Conservation (phyloP, 2,113 vertebrate species). For the Sitta europaea region DNA sequence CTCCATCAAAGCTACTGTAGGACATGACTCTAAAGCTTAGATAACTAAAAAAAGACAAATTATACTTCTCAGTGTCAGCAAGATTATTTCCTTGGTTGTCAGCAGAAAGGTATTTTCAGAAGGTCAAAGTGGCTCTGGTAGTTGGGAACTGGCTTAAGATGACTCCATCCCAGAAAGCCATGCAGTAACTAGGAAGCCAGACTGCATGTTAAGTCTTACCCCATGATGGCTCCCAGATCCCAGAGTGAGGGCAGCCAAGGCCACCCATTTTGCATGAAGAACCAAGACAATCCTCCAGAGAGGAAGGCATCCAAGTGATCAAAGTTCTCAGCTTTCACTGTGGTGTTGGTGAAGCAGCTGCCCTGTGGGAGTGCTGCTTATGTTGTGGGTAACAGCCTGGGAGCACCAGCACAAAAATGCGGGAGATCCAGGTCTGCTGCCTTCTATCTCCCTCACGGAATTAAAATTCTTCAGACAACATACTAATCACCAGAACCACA, state of each 20-base stretch:
- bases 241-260: neutral
- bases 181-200: neutral
- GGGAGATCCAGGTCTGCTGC: neutral
- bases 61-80: neutral
- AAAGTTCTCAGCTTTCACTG: neutral
- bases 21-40: neutral
- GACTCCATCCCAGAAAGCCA: neutral
- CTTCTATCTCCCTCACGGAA: neutral
- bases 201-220: fast-evolving
- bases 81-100: neutral
- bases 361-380: neutral
- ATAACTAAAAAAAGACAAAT: neutral
- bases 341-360: neutral
- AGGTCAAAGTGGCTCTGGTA: fast-evolving
- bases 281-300: neutral
- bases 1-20: neutral
- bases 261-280: neutral
- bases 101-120: neutral
- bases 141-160: neutral
- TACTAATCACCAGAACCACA: neutral
- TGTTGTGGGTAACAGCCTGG: neutral
- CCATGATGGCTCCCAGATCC: fast-evolving
- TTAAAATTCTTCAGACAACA: neutral
- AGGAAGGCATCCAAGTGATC: neutral
- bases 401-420: neutral